A percentile compares a stretch with the other conserved stretches of the same genome.
Conservation (phyloP, 92 coral and sea anemone species). For the Siderastrea siderea region DNA sequence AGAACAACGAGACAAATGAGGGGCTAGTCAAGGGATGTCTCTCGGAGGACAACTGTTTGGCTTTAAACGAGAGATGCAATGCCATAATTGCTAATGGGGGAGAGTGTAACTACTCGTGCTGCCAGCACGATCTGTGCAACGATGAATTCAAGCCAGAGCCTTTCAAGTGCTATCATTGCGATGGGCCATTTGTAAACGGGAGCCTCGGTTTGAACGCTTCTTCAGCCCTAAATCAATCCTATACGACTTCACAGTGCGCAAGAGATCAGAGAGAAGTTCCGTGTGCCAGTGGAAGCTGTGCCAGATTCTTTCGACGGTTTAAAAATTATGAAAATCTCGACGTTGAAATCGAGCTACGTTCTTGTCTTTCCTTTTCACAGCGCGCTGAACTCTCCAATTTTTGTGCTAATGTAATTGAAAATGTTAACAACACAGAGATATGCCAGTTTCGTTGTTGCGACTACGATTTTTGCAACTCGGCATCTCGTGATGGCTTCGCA, state of each 20-base stretch:
- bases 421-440: background rate
- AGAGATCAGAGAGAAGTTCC: background rate
- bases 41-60: background rate
- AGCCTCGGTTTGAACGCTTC: background rate
- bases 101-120: background rate
- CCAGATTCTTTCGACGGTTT: background rate
- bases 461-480: background rate
- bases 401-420: background rate
- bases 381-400: background rate
- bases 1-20: background rate
- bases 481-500: background rate
- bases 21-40: background rate
- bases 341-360: background rate
- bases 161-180: constrained; percentile 6
- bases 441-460: background rate
- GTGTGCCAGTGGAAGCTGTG: background rate
- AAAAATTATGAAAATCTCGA: background rate
- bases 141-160: background rate
- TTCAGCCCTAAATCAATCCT: background rate
- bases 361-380: background rate
- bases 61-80: background rate
- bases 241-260: background rate
- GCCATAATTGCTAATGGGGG: background rate
- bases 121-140: constrained; percentile 14
- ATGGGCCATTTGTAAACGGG: background rate